Conservation (phyloP, 1,140 invertebrate species). For the Amyelois transitella region DNA sequence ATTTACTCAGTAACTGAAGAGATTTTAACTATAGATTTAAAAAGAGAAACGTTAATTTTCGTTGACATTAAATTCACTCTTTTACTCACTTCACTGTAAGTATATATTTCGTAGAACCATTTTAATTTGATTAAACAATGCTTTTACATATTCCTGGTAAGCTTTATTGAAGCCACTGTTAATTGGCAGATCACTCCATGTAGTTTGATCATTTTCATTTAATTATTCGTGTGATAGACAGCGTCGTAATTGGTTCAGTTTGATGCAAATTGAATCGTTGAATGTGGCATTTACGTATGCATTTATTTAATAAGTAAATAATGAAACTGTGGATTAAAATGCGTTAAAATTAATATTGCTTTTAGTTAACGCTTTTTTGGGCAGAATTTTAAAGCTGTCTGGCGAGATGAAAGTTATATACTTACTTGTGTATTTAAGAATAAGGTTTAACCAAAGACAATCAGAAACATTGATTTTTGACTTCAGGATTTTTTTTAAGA, state of each 20-base stretch:
- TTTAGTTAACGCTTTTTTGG: no score
- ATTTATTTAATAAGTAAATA: background rate
- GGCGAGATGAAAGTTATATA: no score
- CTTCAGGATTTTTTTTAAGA: no score
- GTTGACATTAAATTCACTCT: background rate
- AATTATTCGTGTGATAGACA: constrained; percentile 15
- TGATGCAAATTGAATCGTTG: constrained; percentile 3
- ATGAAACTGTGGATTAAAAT: background rate
- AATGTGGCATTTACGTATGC: background rate
- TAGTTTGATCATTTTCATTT: constrained; percentile 19
- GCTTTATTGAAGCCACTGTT: constrained; percentile 8
- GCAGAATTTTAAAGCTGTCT: no score
- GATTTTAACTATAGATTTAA: no score
- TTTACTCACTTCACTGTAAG: no score
- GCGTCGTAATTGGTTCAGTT: constrained; percentile 10
- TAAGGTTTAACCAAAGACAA: no score
- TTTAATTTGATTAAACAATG: constrained; percentile 1
- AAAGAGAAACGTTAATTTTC: no score
- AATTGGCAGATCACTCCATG: constrained; percentile 15
- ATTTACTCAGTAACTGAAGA: no score
- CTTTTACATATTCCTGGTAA: constrained; percentile 4
- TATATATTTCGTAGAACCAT: background rate
- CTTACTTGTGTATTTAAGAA: no score
- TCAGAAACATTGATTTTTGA: no score
- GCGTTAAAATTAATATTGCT: background rate